These are phyloP conservation scores for Poecile atricapillus DNA, from an alignment of 2,113 vertebrate species.

Conservation along the genomic window DNA sequence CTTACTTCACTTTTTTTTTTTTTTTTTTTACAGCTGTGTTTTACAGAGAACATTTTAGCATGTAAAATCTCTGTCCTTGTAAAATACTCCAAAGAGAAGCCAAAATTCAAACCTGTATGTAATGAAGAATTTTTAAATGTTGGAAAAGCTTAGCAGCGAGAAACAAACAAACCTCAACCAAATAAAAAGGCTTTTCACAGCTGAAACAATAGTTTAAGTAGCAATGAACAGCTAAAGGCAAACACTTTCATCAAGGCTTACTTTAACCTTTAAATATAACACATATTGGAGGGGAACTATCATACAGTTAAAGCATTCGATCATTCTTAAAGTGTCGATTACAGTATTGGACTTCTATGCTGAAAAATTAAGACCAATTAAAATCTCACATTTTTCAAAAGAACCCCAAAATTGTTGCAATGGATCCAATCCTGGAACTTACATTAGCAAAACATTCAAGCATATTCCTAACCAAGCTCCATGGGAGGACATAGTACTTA, in stretches of 20 bases:
- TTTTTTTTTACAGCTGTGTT: slow-evolving; percentile 19
- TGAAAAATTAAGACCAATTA: not conserved
- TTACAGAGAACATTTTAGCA: not conserved
- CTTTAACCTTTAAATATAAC: not conserved
- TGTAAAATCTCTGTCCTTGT: slow-evolving; percentile 25
- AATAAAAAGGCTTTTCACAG: not conserved
- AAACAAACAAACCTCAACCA: not conserved
- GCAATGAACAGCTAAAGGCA: not conserved
- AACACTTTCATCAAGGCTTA: not conserved
- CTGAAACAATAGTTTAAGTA: slow-evolving; percentile 10
- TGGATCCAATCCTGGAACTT: not conserved
- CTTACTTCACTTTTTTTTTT: not conserved
- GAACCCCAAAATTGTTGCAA: not conserved
- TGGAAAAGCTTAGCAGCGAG: not conserved
- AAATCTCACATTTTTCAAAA: not conserved
- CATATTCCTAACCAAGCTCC: not conserved
- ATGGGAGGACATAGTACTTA: not conserved
- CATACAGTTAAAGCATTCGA: not conserved
- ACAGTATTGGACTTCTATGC: not conserved
- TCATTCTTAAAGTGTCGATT: not conserved
- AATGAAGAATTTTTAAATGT: not conserved
- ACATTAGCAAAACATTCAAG: not conserved
- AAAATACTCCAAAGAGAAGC: slow-evolving; percentile 14
- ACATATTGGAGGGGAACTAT: not conserved
- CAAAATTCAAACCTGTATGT: slow-evolving; percentile 30